Conservation (phyloP, 2,888 invertebrate species). For the Coecobrya sp. region DNA sequence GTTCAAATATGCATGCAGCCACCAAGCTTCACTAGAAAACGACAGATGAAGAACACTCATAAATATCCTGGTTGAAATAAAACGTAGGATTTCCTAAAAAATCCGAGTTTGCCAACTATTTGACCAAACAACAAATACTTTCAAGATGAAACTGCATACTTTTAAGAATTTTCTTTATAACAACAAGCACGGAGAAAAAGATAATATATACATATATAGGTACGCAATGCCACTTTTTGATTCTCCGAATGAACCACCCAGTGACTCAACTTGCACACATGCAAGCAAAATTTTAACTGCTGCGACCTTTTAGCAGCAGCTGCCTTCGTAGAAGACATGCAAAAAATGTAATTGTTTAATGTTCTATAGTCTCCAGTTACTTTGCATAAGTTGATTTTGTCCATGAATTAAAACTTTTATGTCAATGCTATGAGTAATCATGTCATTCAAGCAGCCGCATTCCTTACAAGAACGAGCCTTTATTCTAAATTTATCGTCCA, state of each 20-base stretch:
- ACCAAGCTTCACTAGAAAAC: conserved; percentile 5
- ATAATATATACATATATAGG: neutral
- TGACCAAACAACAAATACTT: neutral
- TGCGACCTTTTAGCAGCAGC: neutral
- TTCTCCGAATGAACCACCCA: neutral
- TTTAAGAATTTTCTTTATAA: neutral
- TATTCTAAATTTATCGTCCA: no score
- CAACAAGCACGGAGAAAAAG: neutral
- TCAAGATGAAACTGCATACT: neutral
- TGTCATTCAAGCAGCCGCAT: no score
- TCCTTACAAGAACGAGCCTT: no score
- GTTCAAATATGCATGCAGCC: neutral
- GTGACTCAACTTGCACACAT: neutral
- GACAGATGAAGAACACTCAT: conserved; percentile 3
- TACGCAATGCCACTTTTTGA: neutral
- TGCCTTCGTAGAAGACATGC: neutral
- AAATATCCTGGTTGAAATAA: neutral
- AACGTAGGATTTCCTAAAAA: conserved; percentile 15
- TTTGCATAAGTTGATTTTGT: no score
- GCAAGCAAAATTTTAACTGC: neutral
- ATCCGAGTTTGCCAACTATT: neutral
- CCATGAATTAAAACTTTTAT: no score
- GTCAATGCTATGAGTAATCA: no score
- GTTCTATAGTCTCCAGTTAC: no score
- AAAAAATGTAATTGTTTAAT: no score